Conservation (phyloP, 2,888 invertebrate genomes). For the Tridacna crocea region DNA sequence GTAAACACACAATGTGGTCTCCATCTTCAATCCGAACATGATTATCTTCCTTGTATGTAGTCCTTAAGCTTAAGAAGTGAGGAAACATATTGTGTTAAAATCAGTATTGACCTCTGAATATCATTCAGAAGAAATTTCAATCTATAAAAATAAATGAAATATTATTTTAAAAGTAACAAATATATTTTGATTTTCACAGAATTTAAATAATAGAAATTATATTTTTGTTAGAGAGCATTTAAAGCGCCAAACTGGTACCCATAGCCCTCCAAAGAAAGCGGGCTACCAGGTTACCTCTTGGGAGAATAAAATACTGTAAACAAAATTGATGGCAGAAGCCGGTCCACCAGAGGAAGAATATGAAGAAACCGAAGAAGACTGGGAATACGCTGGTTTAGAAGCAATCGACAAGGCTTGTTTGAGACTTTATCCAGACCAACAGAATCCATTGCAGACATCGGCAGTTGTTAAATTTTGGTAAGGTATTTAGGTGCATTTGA, state of each 20-base stretch:
- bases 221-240: too few relatives aligned
- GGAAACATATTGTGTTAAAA: too few relatives aligned
- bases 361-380: constrained; percentile 45
- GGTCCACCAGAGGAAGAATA: constrained; percentile 27
- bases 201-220: too few relatives aligned
- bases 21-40: constrained; percentile 14
- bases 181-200: too few relatives aligned
- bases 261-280: too few relatives aligned
- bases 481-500: constrained; percentile 67
- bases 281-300: too few relatives aligned
- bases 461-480: constrained; percentile 95
- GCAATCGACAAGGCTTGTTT: constrained; percentile 90
- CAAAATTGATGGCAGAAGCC: background rate
- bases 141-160: too few relatives aligned
- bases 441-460: constrained; percentile 95
- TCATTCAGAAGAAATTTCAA: too few relatives aligned
- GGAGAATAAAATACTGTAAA: too few relatives aligned
- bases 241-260: too few relatives aligned
- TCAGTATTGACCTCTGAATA: too few relatives aligned
- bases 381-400: constrained; percentile 87
- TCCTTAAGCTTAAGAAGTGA: background rate
- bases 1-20: constrained; percentile 11
- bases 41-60: constrained; percentile 34
- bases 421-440: constrained; percentile 93
- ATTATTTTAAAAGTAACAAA: too few relatives aligned